These are phyloP conservation scores for Tetanocera ferruginea DNA, from an alignment of 2,888 invertebrate species.

Conservation along the genomic window DNA sequence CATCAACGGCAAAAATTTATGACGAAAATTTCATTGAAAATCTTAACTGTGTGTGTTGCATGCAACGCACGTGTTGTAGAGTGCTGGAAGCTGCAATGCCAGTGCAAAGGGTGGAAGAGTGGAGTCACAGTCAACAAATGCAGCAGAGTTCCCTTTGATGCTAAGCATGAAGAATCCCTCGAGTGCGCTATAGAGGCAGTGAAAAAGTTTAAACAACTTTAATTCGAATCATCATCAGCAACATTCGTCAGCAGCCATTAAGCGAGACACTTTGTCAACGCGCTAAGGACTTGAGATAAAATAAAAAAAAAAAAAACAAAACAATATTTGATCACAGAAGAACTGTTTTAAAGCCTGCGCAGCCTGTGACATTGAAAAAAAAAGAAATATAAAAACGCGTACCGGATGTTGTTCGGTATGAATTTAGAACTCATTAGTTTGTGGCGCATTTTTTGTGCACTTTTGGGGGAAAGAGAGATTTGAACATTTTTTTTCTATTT, in stretches of 20 bases:
- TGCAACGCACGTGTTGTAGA: background rate
- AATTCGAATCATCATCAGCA: constrained; percentile 49
- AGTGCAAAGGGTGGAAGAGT: background rate
- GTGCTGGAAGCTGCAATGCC: background rate
- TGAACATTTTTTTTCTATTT: background rate
- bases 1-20: constrained; percentile 60
- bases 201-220: constrained; percentile 41
- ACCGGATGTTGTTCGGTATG: constrained; percentile 50
- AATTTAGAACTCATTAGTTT: constrained; percentile 51
- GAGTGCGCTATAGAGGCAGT: background rate
- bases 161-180: constrained; percentile 26
- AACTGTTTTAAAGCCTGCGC: background rate
- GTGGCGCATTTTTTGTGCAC: constrained; percentile 17
- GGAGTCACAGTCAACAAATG: background rate
- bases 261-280: constrained; percentile 65
- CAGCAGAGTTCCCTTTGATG: constrained; percentile 46
- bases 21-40: constrained; percentile 67
- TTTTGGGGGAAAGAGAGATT: background rate
- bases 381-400: constrained; percentile 35
- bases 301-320: constrained; percentile 24
- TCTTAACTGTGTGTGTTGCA: constrained; percentile 57
- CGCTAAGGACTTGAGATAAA: constrained; percentile 43
- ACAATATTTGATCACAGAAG: constrained; percentile 16
- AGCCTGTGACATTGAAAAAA: constrained; percentile 49
- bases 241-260: constrained; percentile 62